Percentiles rank a stretch among this genome's conserved stretches.
Evolutionary conservation across 2,888 invertebrate genomes (phyloP).

Genomic region (Dolichomitus sp.): DNA sequence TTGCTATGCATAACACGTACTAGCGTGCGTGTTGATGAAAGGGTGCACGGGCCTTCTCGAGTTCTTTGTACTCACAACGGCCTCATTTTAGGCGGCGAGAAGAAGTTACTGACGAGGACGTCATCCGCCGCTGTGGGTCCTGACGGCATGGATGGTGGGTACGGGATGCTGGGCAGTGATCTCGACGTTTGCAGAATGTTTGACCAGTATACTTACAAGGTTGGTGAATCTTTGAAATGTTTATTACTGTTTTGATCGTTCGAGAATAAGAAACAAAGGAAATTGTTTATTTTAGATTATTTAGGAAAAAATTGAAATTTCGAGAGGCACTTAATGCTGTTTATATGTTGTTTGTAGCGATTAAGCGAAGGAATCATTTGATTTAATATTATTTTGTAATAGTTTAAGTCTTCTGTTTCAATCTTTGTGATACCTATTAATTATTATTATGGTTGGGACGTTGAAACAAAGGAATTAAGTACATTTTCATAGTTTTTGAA

Average conservation of each 20-base stretch:
- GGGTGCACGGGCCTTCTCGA: conserved; percentile 49
- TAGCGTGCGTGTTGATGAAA: conserved; percentile 47
- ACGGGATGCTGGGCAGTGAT: conserved; percentile 89
- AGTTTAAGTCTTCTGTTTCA: too few species aligned
- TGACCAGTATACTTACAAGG: conserved; percentile 90
- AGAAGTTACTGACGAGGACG: conserved; percentile 74
- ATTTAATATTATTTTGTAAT: too few species aligned
- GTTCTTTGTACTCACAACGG: conserved; percentile 28
- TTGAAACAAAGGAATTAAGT: too few species aligned
- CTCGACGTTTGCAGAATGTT: conserved; percentile 89
- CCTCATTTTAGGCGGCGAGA: conserved; percentile 80
- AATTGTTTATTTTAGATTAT: background rate
- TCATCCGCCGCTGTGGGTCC: conserved; percentile 54
- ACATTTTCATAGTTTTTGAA: too few species aligned
- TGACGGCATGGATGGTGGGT: conserved; percentile 89
- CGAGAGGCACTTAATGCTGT: background rate
- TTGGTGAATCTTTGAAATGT: conserved; percentile 77
- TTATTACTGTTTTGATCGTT: background rate
- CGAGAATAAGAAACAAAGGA: background rate
- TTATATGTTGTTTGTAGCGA: too few species aligned
- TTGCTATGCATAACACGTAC: background rate
- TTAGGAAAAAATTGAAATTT: background rate
- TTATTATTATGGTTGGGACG: too few species aligned
- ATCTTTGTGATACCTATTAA: too few species aligned
- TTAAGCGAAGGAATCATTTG: too few species aligned